Evolutionary conservation across 2,113 vertebrate species (phyloP).

Genomic region (Glareola pratincola): DNA sequence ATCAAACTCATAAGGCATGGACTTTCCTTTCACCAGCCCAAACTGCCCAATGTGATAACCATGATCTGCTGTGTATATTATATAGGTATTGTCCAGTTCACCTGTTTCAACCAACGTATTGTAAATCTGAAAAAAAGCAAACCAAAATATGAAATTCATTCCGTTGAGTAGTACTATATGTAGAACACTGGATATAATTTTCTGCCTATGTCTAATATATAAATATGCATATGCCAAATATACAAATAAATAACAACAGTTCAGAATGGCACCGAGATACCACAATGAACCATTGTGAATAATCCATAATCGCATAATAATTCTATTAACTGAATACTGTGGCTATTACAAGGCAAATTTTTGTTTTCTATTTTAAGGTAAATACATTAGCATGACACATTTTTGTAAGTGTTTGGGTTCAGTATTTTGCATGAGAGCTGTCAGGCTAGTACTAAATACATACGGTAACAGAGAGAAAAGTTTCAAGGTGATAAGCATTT

Average conservation of each 20-base stretch:
- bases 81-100: slow-evolving; percentile 93
- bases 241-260: neutral
- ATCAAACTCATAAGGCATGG: slow-evolving; percentile 98
- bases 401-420: neutral
- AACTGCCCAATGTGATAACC: slow-evolving; percentile 98
- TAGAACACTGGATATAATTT: neutral
- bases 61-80: slow-evolving; percentile 96
- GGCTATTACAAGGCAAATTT: neutral
- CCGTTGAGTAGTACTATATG: neutral
- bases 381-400: neutral
- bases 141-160: neutral
- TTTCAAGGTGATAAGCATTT: neutral
- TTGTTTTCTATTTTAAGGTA: neutral
- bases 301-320: neutral
- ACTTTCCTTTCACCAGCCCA: slow-evolving; percentile 96
- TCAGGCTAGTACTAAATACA: neutral
- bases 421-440: neutral
- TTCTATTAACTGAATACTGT: neutral
- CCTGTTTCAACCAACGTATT: slow-evolving; percentile 89
- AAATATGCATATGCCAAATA: neutral
- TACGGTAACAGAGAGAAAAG: neutral
- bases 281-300: neutral
- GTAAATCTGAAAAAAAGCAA: slow-evolving; percentile 78
- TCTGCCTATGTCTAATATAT: neutral
- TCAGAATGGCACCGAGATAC: neutral